phyloP scores from a whole-genome alignment of 1,140 invertebrate species.

The Berghia stephanieae region DNA sequence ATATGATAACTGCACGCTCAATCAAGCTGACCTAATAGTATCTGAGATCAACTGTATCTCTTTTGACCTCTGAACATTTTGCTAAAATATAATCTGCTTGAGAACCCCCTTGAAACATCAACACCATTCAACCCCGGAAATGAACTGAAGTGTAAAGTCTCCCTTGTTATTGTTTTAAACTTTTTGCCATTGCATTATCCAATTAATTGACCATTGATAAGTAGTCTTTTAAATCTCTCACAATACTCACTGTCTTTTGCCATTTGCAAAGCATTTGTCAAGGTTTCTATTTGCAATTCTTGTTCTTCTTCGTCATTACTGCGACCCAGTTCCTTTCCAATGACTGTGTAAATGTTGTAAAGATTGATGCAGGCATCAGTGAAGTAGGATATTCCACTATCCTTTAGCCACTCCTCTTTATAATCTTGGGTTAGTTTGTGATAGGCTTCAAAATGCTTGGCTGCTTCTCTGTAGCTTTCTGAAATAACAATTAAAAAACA shows the following conservation, averaged over 20 bases:
- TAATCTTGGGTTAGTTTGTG: conserved; percentile 52
- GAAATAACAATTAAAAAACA: conserved; percentile 18
- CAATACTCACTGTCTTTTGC: conserved; percentile 56
- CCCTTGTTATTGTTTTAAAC: no score
- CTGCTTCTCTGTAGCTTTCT: conserved; percentile 56
- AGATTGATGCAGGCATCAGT: conserved; percentile 60
- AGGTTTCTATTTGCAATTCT: conserved; percentile 44
- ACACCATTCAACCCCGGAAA: no score
- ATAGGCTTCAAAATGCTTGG: conserved; percentile 62
- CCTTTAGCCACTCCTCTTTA: conserved; percentile 46
- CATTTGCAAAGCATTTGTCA: conserved; percentile 58
- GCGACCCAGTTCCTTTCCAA: conserved; percentile 44
- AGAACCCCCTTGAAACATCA: no score
- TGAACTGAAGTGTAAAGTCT: no score
- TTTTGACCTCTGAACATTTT: neutral
- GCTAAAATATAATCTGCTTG: neutral
- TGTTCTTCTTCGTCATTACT: conserved; percentile 42
- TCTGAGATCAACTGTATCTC: neutral
- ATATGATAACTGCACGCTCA: neutral
- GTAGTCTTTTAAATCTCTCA: neutral
- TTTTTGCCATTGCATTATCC: no score
- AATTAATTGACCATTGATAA: no score
- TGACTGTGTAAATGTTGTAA: conserved; percentile 56
- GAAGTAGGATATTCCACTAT: conserved; percentile 45
- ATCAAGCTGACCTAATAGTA: neutral